These are phyloP conservation scores for Cheilinus undulatus DNA, from an alignment of 2,113 vertebrate species.

Conservation along the genomic window DNA sequence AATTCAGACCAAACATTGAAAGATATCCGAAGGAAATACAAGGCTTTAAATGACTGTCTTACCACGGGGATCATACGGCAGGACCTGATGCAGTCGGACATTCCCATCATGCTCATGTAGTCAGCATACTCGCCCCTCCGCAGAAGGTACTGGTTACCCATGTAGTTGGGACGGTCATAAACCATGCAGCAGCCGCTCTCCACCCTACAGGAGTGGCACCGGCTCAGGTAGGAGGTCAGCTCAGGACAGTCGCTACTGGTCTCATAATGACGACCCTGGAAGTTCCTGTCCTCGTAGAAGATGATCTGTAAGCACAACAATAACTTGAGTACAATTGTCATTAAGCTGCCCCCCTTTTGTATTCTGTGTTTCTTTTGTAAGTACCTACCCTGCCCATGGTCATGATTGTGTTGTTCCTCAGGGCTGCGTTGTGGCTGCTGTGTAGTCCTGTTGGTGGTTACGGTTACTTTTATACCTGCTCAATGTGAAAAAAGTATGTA, in stretches of 20 bases:
- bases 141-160: slow-evolving; percentile 79
- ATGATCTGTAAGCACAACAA: slow-evolving; percentile 61
- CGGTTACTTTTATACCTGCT: slow-evolving; percentile 75
- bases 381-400: slow-evolving; percentile 74
- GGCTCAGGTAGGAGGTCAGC: slow-evolving; percentile 75
- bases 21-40: neutral
- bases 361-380: neutral
- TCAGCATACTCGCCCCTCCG: slow-evolving; percentile 77
- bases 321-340: neutral
- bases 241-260: slow-evolving; percentile 70
- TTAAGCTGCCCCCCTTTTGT: too few relatives aligned
- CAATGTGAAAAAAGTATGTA: slow-evolving; percentile 44
- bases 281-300: slow-evolving; percentile 82
- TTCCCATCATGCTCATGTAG: slow-evolving; percentile 76
- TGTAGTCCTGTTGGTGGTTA: slow-evolving; percentile 36
- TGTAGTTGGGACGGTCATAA: slow-evolving; percentile 79
- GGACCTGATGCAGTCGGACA: slow-evolving; percentile 71
- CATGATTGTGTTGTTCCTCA: slow-evolving; percentile 33
- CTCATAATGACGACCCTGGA: slow-evolving; percentile 74
- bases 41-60: neutral
- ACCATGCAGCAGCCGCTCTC: slow-evolving; percentile 82
- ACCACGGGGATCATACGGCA: slow-evolving; percentile 81
- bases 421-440: slow-evolving; percentile 47
- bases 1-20: neutral
- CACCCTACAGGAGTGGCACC: slow-evolving; percentile 80